Evolutionary conservation across 2,113 vertebrate species (phyloP), one percentile per base, ranked within the genome.

Genomic region (Salvelinus sp.): DNA sequence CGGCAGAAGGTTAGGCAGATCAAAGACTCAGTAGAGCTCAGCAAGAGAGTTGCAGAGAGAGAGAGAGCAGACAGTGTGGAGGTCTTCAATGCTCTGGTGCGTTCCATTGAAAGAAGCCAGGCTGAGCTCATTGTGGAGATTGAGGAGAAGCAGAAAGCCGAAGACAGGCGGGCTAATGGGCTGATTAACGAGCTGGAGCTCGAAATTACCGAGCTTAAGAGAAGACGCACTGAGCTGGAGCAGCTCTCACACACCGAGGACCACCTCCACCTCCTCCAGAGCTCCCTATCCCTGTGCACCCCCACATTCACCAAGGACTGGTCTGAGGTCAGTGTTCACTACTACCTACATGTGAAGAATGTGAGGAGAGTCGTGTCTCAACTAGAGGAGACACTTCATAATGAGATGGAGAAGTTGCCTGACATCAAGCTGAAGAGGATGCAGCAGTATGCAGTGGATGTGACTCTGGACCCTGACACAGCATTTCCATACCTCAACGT

Each of bases 401-500:
- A 77, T 72, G 76, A 84, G 33, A 82, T 28, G 82, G 33, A 65
- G 1, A 3, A 9, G 1, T 7, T 76, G 58, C 67, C 68, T 0
- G 9, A 50, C 30, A 13, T 33, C 0, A 22, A 0, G 10, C 78
- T 89, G 74, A 69, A n/a, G 3, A 27, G n/a, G 12, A 10, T 78
- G 62, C 85, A 76, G 65, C 85, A 74, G 81, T 78, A 44, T 9
- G 2, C 38, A 44, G 72, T 69, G 7, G 69, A 77, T 64, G 1
- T 91, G 0, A 1, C 28, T 22, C 81, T 90, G 0, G 84, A 91
- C 14, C 22, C 44, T 0, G 30, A 75, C 0, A 87, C 90, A 0
- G 87, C 86, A 50, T 69, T 87, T 47, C 82, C 82, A 13, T 27
- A 7, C 70, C 85, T 90, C 25, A 0, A 71, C 25, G 1, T 91